phyloP scores from a whole-genome alignment of 2,113 vertebrate genomes.

The Physeter macrocephalus region DNA sequence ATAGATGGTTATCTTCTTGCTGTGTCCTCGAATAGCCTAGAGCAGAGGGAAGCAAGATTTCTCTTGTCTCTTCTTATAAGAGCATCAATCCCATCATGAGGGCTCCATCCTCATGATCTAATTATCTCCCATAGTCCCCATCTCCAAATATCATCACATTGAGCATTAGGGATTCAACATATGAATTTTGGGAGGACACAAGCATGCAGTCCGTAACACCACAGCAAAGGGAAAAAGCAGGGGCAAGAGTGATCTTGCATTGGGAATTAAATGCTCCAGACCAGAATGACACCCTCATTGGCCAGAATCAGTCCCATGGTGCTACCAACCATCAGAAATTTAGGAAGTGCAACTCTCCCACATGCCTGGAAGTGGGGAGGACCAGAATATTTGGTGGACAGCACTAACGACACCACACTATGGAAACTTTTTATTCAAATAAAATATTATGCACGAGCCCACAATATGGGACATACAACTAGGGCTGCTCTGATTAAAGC shows the following conservation, averaged over 20 bases:
- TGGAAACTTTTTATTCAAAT: background rate
- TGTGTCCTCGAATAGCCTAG: background rate
- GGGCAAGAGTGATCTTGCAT: accelerated
- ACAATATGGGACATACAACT: background rate
- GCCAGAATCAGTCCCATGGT: background rate
- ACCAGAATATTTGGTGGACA: background rate
- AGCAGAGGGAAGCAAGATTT: background rate
- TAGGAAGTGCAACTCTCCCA: background rate
- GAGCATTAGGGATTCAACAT: background rate
- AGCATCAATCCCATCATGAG: background rate
- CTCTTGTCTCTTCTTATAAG: background rate
- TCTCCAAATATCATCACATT: background rate
- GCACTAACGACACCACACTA: background rate
- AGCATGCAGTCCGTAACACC: background rate
- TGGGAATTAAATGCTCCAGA: background rate
- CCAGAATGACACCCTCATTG: background rate
- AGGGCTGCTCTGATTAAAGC: background rate
- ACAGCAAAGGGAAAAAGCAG: background rate
- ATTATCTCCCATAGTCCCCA: no score
- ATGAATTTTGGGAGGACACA: background rate
- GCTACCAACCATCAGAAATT: background rate
- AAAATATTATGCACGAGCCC: background rate
- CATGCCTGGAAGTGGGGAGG: accelerated
- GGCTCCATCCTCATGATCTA: background rate
- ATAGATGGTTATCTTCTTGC: background rate